A percentile compares a stretch with the other conserved stretches of the same genome.
Conservation (phyloP, 2,888 invertebrate genomes). For the Drosophila putrida region DNA sequence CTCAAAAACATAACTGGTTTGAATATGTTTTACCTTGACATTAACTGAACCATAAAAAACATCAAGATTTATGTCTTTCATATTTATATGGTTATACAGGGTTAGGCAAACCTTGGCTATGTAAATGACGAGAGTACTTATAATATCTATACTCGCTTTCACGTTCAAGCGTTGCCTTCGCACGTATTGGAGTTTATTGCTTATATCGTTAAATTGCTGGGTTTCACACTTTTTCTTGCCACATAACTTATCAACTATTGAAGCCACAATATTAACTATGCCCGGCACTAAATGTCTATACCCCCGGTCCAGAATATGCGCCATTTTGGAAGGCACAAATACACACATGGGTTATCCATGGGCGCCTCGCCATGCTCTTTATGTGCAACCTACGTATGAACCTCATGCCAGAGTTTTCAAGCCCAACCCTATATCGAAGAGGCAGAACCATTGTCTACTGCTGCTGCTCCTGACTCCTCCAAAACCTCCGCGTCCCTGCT, state of each 20-base stretch:
- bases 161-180: background rate
- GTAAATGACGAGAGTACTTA: conserved; percentile 12
- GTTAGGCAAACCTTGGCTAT: conserved; percentile 12
- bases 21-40: conserved; percentile 11
- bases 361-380: conserved; percentile 61
- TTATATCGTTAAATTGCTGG: conserved; percentile 56
- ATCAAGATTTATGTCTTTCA: conserved; percentile 3
- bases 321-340: conserved; percentile 53
- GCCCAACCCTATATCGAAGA: conserved; percentile 29
- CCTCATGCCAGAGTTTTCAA: conserved; percentile 9
- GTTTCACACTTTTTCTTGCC: conserved; percentile 57
- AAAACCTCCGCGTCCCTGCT: background rate
- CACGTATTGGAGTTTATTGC: conserved; percentile 37
- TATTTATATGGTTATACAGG: background rate
- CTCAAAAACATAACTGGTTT: conserved; percentile 8
- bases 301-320: conserved; percentile 41
- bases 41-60: conserved; percentile 4
- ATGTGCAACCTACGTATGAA: conserved; percentile 67
- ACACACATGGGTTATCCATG: conserved; percentile 3
- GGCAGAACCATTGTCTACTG: conserved; percentile 70
- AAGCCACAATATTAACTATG: conserved; percentile 60
- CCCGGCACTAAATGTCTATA: conserved; percentile 49
- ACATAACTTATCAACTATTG: conserved; percentile 60
- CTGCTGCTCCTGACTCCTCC: conserved; percentile 10
- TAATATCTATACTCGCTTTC: conserved; percentile 9